A percentile compares a stretch with the other conserved stretches of the same genome.
Evolutionary conservation across 2,888 invertebrate species (phyloP).

Genomic region (Eilema sororculum): DNA sequence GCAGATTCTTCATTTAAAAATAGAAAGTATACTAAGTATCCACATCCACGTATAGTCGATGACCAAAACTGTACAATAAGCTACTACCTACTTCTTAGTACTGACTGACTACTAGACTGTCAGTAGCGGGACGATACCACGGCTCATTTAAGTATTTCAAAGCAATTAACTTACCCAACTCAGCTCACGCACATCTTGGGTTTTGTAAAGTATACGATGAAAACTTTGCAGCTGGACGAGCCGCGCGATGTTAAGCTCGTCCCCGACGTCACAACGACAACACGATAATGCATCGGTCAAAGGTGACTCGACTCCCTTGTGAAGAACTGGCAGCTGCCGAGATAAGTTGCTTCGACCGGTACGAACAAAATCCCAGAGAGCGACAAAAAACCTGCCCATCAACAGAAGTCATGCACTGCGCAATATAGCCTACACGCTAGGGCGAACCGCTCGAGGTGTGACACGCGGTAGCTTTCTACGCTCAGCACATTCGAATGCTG

Average conservation of each 20-base stretch:
- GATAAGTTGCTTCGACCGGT: neutral
- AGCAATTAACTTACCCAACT: neutral
- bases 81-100: too few species aligned
- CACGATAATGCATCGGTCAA: neutral
- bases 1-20: too few species aligned
- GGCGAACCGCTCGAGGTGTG: neutral
- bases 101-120: too few species aligned
- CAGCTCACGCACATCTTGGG: neutral
- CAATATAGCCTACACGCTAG: neutral
- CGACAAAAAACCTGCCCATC: neutral
- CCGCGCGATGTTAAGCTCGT: neutral
- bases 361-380: neutral
- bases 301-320: neutral
- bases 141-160: neutral
- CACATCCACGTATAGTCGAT: too few species aligned
- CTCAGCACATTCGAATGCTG: slow-evolving; percentile 5
- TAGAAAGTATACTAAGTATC: too few species aligned
- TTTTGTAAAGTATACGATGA: neutral
- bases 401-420: neutral
- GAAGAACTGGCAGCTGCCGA: neutral
- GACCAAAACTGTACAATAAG: too few species aligned
- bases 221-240: neutral
- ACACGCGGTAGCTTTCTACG: slow-evolving; percentile 12
- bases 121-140: neutral
- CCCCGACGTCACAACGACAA: neutral